Base-by-base conservation (phyloP, 2,113 vertebrate species). In the Plecotus auritus region DNA sequence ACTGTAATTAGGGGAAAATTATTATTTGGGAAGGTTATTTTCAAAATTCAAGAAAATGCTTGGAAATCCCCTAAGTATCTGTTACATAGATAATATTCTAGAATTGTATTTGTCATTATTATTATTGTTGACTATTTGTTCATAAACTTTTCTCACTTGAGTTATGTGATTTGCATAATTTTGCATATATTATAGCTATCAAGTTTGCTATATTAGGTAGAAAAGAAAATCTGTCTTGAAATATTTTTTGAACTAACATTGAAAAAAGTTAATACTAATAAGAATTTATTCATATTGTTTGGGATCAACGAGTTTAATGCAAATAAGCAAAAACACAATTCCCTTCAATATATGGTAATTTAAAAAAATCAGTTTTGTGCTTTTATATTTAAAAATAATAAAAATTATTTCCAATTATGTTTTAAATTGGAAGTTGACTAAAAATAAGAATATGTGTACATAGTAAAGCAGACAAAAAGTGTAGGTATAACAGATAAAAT, bases 241-340 rank as follows among this genome's bases (percentile, higher is more conserved):
- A 74, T 80, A 45, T 51, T 42, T 66, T 61, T 84, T 86, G 13
- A 49, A 45, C 35, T 87, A 49, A 51, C 35, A 93, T 61, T 61
- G 40, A n/a, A 69, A 61, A 81, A 83, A 59, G 18, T 30, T 88
- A 70, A 35, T 73, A 73, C 30, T 95, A 49, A 70, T 88, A 11
- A 54, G 45, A 69, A 67, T 92, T 74, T 93, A 76, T 90, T 76
- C 42, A 90, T 37, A 76, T 70, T 88, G 28, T 81, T 91, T 61
- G 42, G 64, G n/a, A 93, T 90, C 49, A 69, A 56, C 59, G 13
- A 87, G 56, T 70, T 66, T 88, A 81, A 77, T 89, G 45, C 22
- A 83, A 78, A 20, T 59, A 95, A 93, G 30, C 35, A 67, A 72
- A 72, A 67, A 69, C 18, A 95, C 4, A 81, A 84, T 56, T 67